Base-by-base conservation (phyloP, 2,797 vertebrate species). In the Sebastes oblongus region DNA sequence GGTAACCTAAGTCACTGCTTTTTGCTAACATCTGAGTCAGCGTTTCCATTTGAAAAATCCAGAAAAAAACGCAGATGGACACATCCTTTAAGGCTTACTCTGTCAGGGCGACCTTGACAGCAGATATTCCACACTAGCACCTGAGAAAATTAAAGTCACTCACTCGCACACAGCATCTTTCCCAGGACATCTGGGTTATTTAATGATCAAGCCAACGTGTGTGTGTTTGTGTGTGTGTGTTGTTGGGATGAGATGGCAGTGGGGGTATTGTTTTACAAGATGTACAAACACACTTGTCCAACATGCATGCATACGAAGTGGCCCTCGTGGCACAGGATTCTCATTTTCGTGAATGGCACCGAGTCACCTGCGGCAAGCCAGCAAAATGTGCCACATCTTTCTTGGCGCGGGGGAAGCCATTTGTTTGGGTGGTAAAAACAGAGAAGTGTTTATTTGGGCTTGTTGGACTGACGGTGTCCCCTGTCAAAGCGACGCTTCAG, bases 361-460 rank as follows among this genome's bases (percentile, higher is more conserved):
- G 18, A 86, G 84, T 86, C 88, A 91, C 88, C 86, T 83, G 87
- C 75, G 69, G 88, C 86, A 75, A 83, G 67, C 82, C 82, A 73
- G 88, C 82, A 62, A 83, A 83, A 79, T 81, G 80, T 56, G 80
- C 29, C 85, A 70, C 77, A 13, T 89, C 81, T 86, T 85, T 90
- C 79, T 87, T 85, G 88, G 86, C 84, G 14, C 42, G 0, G 62
- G 65, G 29, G 75, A 72, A 75, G 79, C 66, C 78, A 65, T 92
- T 91, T 91, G 87, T 92, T 91, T 89, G 82, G 75, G 71, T 32
- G 80, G 87, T 58, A 70, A 88, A 88, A 91, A 90, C 87, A 77
- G 71, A 78, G 77, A 84, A 72, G 87, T 92, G 86, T 92, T 94
- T 91, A 91, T 88, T 89, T 88, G 85, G 72, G 89, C 85, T 88